Base-by-base conservation (phyloP, 1,140 invertebrate species). In the Lethrus apterus region DNA sequence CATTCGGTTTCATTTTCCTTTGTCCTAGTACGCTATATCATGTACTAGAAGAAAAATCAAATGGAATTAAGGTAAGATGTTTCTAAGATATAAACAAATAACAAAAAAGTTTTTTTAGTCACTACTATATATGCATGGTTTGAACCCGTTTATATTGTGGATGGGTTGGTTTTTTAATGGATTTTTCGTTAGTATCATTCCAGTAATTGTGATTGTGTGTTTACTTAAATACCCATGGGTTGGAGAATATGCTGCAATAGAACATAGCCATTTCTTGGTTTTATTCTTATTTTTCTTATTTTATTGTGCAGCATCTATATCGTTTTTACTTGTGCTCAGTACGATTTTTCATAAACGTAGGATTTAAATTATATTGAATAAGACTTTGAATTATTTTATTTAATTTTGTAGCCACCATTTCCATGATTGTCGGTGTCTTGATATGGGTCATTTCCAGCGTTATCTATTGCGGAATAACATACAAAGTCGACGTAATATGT, bases 111-210 rank as follows among this genome's bases (percentile, higher is more conserved):
- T 29, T 8, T 8, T 8, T 15, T 51, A 81, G 78, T 81, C 83
- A 66, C 70, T 79, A 8, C 79, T 82, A 78, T 81, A 79, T 64
- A 79, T 83, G 69, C 80, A 81, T 72, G 81, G 81, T 7, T 54
- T 84, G 32, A 70, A 71, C 44, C 71, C 70, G 36, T 82, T 74
- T 72, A 61, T 82, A 42, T 70, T 82, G 44, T 83, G 79, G 78
- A 31, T 70, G 2, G 75, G 77, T 10, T 81, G 80, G 77, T 79
- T 80, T 55, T 55, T 75, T 4, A 74, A 79, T 48, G 72, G 76
- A 43, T 50, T 80, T n/a, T 69, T 80, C 38, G 58, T 78, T 2
- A 50, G 73, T 24, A 54, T 75, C 2, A 63, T 69, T 15, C 58
- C 63, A 0, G 65, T 75, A 3, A 50, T 63, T 14, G 48, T 78